A percentile compares a stretch with the other conserved stretches of the same genome.
Evolutionary conservation across 1,140 invertebrate genomes (phyloP).

Genomic region (Lanistes nyassanus): DNA sequence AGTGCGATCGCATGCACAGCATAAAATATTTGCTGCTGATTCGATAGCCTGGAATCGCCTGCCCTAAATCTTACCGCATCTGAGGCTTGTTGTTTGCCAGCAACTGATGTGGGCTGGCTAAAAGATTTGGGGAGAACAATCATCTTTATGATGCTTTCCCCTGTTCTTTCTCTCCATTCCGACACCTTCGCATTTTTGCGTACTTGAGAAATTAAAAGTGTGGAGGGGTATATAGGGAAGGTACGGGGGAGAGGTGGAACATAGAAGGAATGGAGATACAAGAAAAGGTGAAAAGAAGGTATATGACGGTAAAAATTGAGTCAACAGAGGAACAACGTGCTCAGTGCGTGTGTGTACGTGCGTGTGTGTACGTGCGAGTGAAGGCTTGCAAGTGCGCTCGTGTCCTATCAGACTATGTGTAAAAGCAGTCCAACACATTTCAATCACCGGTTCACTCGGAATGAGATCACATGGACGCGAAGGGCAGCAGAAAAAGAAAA

Average conservation of each 20-base stretch:
- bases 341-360: not conserved
- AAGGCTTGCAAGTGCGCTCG: not conserved
- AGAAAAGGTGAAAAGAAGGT: no score
- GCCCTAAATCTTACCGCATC: not conserved
- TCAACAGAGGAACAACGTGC: not conserved
- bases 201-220: not conserved
- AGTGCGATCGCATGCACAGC: not conserved
- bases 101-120: not conserved
- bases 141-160: not conserved
- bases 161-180: not conserved
- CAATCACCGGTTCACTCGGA: not conserved
- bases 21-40: not conserved
- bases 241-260: no score
- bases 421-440: not conserved
- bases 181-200: not conserved
- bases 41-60: not conserved
- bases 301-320: not conserved
- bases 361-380: not conserved
- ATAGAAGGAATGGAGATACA: no score
- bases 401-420: not conserved
- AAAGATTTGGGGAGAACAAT: not conserved
- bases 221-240: not conserved
- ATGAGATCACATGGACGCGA: no score
- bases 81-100: not conserved
- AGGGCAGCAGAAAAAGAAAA: no score